phyloP scores from a whole-genome alignment of 2,113 vertebrate genomes.

The Tragelaphus buxtoni region DNA sequence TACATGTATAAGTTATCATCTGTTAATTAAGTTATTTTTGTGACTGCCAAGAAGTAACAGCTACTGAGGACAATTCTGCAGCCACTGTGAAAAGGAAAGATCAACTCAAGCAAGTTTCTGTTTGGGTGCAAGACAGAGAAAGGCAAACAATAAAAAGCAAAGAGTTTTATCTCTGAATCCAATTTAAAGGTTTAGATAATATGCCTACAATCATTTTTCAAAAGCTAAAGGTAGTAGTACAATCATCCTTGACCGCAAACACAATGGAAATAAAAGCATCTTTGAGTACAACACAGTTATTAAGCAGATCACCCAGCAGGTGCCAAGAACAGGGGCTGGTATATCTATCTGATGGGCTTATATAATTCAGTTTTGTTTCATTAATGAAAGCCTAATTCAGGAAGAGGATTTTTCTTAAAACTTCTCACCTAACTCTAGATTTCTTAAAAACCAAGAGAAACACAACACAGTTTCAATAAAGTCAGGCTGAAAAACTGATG shows the following conservation, averaged over 20 bases:
- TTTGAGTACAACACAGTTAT: background rate
- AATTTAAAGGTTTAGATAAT: slow-evolving; percentile 16
- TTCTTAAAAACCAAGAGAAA: background rate
- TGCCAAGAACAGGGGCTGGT: background rate
- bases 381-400: background rate
- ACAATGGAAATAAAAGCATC: background rate
- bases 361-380: background rate
- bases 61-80: background rate
- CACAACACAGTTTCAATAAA: background rate
- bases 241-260: background rate
- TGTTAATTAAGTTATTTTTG: background rate
- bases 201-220: background rate
- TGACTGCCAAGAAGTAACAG: background rate
- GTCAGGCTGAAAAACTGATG: background rate
- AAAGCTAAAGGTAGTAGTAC: background rate
- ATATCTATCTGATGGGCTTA: background rate
- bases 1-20: background rate
- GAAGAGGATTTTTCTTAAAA: background rate
- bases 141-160: background rate
- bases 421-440: background rate
- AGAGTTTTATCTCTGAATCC: background rate
- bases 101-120: background rate
- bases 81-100: background rate
- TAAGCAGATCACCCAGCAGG: background rate
- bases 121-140: background rate